Evolutionary conservation across 92 coral and sea anemone species (phyloP), one percentile per base, ranked within the genome.

Genomic region (Zoanthus solanderi): DNA sequence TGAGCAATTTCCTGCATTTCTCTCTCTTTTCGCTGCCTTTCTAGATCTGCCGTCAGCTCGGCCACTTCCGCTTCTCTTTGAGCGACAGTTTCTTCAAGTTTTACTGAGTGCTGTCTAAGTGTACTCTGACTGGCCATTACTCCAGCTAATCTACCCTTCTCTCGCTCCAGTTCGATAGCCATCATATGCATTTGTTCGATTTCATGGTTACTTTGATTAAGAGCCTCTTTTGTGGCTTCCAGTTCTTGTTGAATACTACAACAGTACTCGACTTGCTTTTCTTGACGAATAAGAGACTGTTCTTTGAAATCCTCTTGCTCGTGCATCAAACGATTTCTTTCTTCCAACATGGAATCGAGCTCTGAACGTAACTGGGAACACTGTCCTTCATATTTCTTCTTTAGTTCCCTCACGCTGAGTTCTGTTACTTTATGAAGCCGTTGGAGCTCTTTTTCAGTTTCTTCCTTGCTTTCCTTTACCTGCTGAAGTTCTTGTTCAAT

Each of bases 91-190:
- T 73, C 72, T 75, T 95, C 98, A 77, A 95, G 80, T n/a, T 88
- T 93, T 11, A 90, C 72, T 30, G 92, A 92, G 76, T 95, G 98
- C 15, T 91, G 91, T 72, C 98, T 73, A 44, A 95, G 87, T 5
- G 96, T 86, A 47, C 76, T 91, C 75, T 95, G 98, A 84, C 96
- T 93, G 15, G 93, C 89, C 79, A 89, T 73, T 44, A 95, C 83
- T 30, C 98, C 98, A 0, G 96, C 90, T 31, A 93, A 76, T 3
- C 98, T 92, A 32, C 98, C 98, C 52, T 91, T 95, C 31, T 93
- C 94, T 74, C 96, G 83, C 72, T 95, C 98, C 16, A 95, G 90
- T 76, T 95, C 96, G 31, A 95, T 88, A 7, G 98, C 91, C 69
- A 94, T 47, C 69, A 91, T 66, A 29, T 92, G 92, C 88, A 85